Evolutionary conservation across 2,888 invertebrate species (phyloP), one percentile per base, ranked within the genome.

Genomic region (Phaedon cochleariae): DNA sequence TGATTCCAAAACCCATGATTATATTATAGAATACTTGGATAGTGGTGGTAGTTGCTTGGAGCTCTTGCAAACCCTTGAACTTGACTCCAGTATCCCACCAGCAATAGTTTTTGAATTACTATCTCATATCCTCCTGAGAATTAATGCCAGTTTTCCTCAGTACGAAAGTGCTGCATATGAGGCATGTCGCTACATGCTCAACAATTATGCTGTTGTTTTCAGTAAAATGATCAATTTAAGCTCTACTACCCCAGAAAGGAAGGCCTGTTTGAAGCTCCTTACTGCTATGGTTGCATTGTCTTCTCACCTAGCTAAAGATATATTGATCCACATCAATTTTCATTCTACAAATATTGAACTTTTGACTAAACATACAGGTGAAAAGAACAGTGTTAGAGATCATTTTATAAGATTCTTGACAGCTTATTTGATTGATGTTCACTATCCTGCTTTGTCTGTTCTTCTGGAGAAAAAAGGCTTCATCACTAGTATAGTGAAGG

Each of bases 271-370:
- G 0, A 90, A 90, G 76, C 79, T 93, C 7, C 81, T 93, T 0
- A 90, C 92, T 0, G 89, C 91, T 0, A 90, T 94, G 81, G 91
- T 92, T 0, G 90, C 92, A 37, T 85, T 93, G 10, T 92, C 91
- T 45, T 86, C 89, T 3, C 87, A 87, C 73, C 81, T 93, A 62
- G 92, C 93, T 0, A 87, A 90, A 51, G 92, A 93, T 79, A 85
- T 95, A 12, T 83, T 94, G 0, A 86, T 87, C 54, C 90, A 91
- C 72, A 87, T 93, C 18, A 88, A 90, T 17, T 84, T 92, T 71
- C 87, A 89, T 34, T 83, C 86, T 0, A 82, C 87, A 74, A 87
- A 87, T 66, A 82, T 92, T 65, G 87, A 88, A 66, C 84, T 88
- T 61, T 84, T 92, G 57, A 84, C 88, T n/a, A 85, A 85, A 53